These are phyloP conservation scores for Poecilia picta DNA, from an alignment of 2,797 vertebrate species.

Conservation along the genomic window DNA sequence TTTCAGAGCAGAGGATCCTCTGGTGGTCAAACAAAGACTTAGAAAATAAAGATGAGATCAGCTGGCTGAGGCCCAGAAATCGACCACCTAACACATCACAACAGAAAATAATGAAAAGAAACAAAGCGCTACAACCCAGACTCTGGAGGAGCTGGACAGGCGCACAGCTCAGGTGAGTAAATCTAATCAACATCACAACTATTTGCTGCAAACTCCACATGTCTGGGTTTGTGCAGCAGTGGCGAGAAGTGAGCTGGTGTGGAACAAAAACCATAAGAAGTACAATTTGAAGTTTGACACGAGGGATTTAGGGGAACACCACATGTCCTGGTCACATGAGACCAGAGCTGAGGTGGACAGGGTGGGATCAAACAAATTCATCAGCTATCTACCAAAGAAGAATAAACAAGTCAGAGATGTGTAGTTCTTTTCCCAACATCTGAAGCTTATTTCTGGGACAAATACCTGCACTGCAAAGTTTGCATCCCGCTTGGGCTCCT, in stretches of 20 bases:
- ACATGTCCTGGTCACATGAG: background rate
- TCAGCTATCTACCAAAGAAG: background rate
- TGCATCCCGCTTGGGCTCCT: constrained; percentile 19
- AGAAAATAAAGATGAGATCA: no score
- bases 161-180: background rate
- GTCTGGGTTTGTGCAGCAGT: background rate
- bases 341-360: no score
- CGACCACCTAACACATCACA: no score
- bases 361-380: background rate
- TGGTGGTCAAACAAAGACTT: no score
- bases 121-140: no score
- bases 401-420: background rate
- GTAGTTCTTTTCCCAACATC: background rate
- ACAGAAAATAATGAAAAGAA: no score
- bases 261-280: background rate
- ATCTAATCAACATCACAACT: background rate
- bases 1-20: no score
- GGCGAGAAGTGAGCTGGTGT: background rate
- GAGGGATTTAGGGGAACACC: background rate
- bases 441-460: constrained; percentile 16
- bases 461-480: constrained; percentile 17
- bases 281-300: background rate
- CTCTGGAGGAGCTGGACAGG: background rate
- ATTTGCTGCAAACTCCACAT: background rate
- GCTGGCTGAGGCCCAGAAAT: no score